These are phyloP conservation scores for Synanthedon myopaeformis DNA, from an alignment of 2,888 invertebrate species.

Conservation along the genomic window DNA sequence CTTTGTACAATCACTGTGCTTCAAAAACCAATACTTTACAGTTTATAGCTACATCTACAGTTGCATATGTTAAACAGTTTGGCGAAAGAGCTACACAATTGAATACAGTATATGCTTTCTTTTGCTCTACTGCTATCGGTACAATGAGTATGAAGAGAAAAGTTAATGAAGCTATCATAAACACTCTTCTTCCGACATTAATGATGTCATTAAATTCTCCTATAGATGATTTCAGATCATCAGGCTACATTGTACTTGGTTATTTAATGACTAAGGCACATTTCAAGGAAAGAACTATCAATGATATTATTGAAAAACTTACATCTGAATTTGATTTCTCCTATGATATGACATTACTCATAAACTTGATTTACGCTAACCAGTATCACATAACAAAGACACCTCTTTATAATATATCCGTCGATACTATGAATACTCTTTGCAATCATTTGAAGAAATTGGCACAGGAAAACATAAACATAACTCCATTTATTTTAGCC, in stretches of 20 bases:
- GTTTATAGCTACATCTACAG: slow-evolving; percentile 36
- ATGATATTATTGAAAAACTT: slow-evolving; percentile 67
- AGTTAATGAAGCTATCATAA: slow-evolving; percentile 75
- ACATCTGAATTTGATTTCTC: slow-evolving; percentile 45
- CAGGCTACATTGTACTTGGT: slow-evolving; percentile 79
- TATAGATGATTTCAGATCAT: slow-evolving; percentile 77
- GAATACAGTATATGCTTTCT: slow-evolving; percentile 83
- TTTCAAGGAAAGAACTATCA: slow-evolving; percentile 73
- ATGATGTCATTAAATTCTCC: slow-evolving; percentile 77
- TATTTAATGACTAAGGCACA: slow-evolving; percentile 75
- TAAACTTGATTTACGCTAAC: slow-evolving; percentile 78
- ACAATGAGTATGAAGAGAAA: slow-evolving; percentile 70
- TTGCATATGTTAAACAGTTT: slow-evolving; percentile 69
- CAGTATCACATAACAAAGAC: slow-evolving; percentile 61
- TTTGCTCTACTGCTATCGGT: slow-evolving; percentile 80
- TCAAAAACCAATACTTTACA: slow-evolving; percentile 46
- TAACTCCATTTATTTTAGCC: slow-evolving; percentile 68
- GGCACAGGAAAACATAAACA: slow-evolving; percentile 64
- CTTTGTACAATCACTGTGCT: slow-evolving; percentile 79
- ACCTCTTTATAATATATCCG: slow-evolving; percentile 60
- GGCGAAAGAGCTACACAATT: slow-evolving; percentile 70
- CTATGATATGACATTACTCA: slow-evolving; percentile 73
- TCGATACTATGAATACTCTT: slow-evolving; percentile 36
- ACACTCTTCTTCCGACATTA: slow-evolving; percentile 78
- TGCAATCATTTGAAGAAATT: slow-evolving; percentile 63